Percentiles rank a stretch among this genome's conserved stretches.
Conservation (phyloP, 1,140 invertebrate genomes). For the Aphelinus atriplicis region DNA sequence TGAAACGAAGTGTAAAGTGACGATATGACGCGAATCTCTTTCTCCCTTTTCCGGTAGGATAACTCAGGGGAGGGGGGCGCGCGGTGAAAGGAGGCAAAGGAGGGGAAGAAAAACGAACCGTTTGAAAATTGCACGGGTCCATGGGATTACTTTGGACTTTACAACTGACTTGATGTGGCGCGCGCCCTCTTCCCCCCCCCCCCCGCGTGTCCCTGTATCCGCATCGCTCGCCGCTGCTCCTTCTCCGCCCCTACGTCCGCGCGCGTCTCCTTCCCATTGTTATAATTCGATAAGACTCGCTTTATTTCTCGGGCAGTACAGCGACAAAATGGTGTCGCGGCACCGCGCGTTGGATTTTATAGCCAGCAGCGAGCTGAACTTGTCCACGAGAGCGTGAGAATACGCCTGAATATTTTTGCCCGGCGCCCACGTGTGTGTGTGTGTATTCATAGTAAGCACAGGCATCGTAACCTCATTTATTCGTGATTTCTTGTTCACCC, state of each 20-base stretch:
- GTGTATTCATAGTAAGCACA: too few relatives aligned
- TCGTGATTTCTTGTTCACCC: background rate
- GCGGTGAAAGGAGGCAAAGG: background rate
- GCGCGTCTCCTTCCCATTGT: background rate
- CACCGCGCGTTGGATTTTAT: too few relatives aligned
- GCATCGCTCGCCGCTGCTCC: too few relatives aligned
- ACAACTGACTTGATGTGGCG: background rate
- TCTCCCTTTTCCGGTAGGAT: constrained; percentile 1
- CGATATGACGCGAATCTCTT: constrained; percentile 44
- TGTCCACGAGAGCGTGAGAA: background rate
- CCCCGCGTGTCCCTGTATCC: too few relatives aligned
- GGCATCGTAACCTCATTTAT: background rate
- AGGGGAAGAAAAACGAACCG: background rate
- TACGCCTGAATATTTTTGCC: too few relatives aligned
- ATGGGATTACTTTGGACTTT: constrained; percentile 3
- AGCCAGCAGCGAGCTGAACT: too few relatives aligned
- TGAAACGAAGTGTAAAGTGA: constrained; percentile 53
- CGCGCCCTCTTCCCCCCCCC: too few relatives aligned
- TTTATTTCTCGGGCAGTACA: background rate
- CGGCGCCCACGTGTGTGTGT: too few relatives aligned
- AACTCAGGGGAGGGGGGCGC: too few relatives aligned
- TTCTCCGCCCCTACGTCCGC: too few relatives aligned
- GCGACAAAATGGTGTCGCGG: too few relatives aligned
- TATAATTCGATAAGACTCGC: constrained; percentile 3
- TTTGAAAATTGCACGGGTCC: constrained; percentile 6